phyloP scores from a whole-genome alignment of 2,797 vertebrate genomes.

The Gobio occitaniae region DNA sequence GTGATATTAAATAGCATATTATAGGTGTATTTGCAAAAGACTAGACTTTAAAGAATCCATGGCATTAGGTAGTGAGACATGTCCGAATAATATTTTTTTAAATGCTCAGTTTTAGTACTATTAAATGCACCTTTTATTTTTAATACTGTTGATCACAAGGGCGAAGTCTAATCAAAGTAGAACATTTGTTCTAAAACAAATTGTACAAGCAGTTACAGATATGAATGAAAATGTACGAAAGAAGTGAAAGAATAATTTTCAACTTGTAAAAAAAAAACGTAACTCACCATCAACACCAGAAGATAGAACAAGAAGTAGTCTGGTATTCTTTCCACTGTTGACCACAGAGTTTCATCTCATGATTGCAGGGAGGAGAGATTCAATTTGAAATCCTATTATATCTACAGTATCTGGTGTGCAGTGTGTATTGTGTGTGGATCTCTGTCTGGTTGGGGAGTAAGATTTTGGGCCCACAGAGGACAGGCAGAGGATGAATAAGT shows the following conservation, averaged over 20 bases:
- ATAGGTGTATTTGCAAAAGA: background rate
- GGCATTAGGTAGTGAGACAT: background rate
- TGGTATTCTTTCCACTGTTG: slow-evolving; percentile 35
- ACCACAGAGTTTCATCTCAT: slow-evolving; percentile 33
- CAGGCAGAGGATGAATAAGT: slow-evolving; percentile 42
- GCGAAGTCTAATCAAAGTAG: background rate
- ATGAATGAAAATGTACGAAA: background rate
- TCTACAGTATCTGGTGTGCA: slow-evolving; percentile 42
- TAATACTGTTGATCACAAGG: background rate
- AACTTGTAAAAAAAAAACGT: background rate
- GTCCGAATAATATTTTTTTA: background rate
- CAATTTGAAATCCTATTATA: slow-evolving; percentile 55
- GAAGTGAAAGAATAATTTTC: background rate
- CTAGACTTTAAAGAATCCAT: background rate
- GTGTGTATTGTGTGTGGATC: slow-evolving; percentile 44
- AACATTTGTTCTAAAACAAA: background rate
- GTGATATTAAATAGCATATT: background rate
- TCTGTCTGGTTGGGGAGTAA: slow-evolving; percentile 31
- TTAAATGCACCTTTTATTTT: background rate
- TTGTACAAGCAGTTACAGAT: background rate
- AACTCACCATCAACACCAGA: background rate
- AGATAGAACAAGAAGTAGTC: slow-evolving; percentile 1
- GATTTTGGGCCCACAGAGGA: slow-evolving; percentile 8
- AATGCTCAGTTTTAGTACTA: background rate
- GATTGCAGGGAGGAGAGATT: slow-evolving; percentile 52